phyloP scores from a whole-genome alignment of 1,140 invertebrate genomes.

The Hesperophylax magnus region DNA sequence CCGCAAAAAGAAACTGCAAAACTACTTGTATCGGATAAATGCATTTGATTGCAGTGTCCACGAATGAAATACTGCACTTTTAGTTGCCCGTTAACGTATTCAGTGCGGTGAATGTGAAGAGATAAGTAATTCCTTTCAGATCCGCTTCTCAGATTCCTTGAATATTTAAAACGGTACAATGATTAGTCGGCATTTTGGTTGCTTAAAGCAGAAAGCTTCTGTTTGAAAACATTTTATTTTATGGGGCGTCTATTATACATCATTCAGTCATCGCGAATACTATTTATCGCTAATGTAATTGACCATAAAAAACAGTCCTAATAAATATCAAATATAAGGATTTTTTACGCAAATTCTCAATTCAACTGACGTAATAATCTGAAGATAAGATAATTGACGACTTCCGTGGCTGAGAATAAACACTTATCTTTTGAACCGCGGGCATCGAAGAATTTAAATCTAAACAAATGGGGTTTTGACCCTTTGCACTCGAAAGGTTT shows the following conservation, averaged over 20 bases:
- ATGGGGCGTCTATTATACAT: too few species aligned
- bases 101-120: conserved; percentile 13
- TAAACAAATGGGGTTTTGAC: too few species aligned
- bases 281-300: neutral
- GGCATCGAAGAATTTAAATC: too few species aligned
- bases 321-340: neutral
- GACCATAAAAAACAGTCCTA: neutral
- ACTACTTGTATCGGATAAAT: conserved; percentile 1
- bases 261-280: too few species aligned
- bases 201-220: neutral
- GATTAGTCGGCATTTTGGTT: conserved; percentile 14
- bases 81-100: neutral
- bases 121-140: conserved; percentile 12
- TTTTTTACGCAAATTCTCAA: neutral
- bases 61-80: conserved; percentile 6
- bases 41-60: conserved; percentile 26
- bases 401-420: too few species aligned
- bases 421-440: too few species aligned
- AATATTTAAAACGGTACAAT: conserved; percentile 7
- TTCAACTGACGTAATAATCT: neutral
- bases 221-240: too few species aligned
- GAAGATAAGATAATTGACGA: neutral
- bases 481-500: too few species aligned
- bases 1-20: conserved; percentile 9
- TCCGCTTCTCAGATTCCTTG: conserved; percentile 8